These are phyloP conservation scores for Crotalus helleri DNA, from an alignment of 2,113 vertebrate genomes.

Conservation along the genomic window DNA sequence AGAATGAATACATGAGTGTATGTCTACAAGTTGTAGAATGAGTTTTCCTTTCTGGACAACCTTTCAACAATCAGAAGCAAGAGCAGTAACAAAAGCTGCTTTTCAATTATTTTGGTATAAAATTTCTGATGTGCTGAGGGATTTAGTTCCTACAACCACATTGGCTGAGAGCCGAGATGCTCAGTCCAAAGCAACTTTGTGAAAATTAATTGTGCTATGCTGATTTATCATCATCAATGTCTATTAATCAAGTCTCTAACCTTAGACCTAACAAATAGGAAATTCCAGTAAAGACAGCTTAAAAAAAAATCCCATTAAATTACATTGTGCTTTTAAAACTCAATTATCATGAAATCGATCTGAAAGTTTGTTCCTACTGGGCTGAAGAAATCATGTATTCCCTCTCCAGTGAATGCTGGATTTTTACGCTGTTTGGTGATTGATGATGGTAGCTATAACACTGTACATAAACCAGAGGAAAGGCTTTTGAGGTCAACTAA, in stretches of 20 bases:
- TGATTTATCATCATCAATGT: slow-evolving; percentile 61
- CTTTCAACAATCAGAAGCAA: neutral
- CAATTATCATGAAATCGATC: slow-evolving; percentile 55
- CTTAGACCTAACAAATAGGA: slow-evolving; percentile 50
- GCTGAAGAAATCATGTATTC: slow-evolving; percentile 21
- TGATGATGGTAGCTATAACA: slow-evolving; percentile 26
- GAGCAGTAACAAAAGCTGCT: neutral
- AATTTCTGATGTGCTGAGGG: neutral
- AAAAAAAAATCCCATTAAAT: slow-evolving; percentile 53
- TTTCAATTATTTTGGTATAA: slow-evolving; percentile 12
- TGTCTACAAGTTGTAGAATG: neutral
- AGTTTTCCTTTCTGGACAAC: neutral
- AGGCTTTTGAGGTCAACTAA: slow-evolving; percentile 30
- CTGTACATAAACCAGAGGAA: slow-evolving; percentile 29
- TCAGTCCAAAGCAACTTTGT: slow-evolving; percentile 41
- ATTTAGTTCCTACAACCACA: slow-evolving; percentile 24
- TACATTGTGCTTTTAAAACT: slow-evolving; percentile 52
- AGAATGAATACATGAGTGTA: neutral
- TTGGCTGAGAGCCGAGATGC: slow-evolving; percentile 36
- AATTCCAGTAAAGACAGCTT: slow-evolving; percentile 51
- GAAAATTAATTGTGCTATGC: slow-evolving; percentile 52
- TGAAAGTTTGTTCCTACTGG: slow-evolving; percentile 41
- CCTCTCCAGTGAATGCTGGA: slow-evolving; percentile 9
- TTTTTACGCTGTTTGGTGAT: slow-evolving; percentile 28
- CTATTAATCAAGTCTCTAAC: slow-evolving; percentile 55